A percentile compares a stretch with the other conserved stretches of the same genome.
Evolutionary conservation across 53 echinoderm and acorn worm species (phyloP).

Genomic region (Henricia sp.): DNA sequence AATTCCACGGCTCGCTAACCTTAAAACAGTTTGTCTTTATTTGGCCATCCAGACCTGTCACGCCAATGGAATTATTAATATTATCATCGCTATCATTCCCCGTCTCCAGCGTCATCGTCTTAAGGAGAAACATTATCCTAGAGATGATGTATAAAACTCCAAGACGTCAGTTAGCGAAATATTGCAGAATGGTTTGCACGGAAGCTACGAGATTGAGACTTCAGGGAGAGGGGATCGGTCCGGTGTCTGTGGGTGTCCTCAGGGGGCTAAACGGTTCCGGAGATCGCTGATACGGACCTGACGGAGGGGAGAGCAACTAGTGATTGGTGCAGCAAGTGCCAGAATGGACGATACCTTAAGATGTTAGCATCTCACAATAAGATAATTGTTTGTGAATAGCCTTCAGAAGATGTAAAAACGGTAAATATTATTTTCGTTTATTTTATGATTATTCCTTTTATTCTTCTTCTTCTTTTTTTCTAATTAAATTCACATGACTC

Average conservation of each 20-base stretch:
- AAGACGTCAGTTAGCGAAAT: not conserved
- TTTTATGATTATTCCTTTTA: too few relatives aligned
- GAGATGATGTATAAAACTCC: conserved; percentile 11
- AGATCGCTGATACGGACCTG: not conserved
- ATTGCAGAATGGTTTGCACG: not conserved
- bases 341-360: too few relatives aligned
- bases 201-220: not conserved
- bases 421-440: too few relatives aligned
- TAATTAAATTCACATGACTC: too few relatives aligned
- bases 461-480: too few relatives aligned
- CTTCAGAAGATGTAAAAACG: too few relatives aligned
- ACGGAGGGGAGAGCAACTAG: too few relatives aligned
- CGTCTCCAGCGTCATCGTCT: conserved; percentile 4
- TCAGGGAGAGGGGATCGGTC: not conserved
- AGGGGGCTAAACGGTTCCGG: not conserved
- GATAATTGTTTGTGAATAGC: too few relatives aligned
- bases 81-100: conserved; percentile 36
- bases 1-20: not conserved
- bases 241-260: not conserved
- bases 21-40: conserved; percentile 59
- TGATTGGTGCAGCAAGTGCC: too few relatives aligned
- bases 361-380: too few relatives aligned
- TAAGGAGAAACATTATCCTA: not conserved
- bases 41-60: conserved; percentile 39
- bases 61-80: conserved; percentile 24